Conservation (phyloP, 2,797 vertebrate genomes). For the Muraenolepis orangiensis region DNA sequence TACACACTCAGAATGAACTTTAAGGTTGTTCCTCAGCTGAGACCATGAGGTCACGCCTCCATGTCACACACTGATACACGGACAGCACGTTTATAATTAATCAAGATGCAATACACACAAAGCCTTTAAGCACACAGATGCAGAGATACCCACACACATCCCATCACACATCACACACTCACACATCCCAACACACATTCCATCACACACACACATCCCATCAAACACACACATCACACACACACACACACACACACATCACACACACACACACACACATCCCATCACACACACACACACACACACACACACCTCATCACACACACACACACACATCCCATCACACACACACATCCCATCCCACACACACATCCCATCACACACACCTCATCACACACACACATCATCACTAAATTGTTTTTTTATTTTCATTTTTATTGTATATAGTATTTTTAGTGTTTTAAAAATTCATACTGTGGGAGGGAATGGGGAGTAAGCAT, state of each 20-base stretch:
- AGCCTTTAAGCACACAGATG: not conserved
- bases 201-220: conserved; percentile 16
- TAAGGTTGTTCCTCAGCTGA: not conserved
- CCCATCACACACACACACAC: conserved; percentile 8
- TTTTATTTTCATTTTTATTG: too few species aligned
- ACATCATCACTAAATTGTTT: not conserved
- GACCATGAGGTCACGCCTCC: not conserved
- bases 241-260: not conserved
- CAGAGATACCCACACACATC: too few species aligned
- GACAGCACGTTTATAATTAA: not conserved
- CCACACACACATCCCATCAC: conserved; percentile 29
- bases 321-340: conserved; percentile 22
- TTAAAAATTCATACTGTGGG: too few species aligned
- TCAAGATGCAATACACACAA: not conserved
- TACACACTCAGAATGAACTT: too few species aligned
- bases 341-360: conserved; percentile 19
- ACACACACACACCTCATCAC: conserved; percentile 21
- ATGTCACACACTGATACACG: not conserved
- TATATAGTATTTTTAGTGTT: too few species aligned
- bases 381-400: not conserved
- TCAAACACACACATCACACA: conserved; percentile 28
- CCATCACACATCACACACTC: conserved; percentile 9
- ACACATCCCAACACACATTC: conserved; percentile 23
- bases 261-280: too few species aligned
- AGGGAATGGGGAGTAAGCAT: too few species aligned